Evolutionary conservation across 2,797 vertebrate species (phyloP), one percentile per base, ranked within the genome.

Genomic region (Xerus rutilus): DNA sequence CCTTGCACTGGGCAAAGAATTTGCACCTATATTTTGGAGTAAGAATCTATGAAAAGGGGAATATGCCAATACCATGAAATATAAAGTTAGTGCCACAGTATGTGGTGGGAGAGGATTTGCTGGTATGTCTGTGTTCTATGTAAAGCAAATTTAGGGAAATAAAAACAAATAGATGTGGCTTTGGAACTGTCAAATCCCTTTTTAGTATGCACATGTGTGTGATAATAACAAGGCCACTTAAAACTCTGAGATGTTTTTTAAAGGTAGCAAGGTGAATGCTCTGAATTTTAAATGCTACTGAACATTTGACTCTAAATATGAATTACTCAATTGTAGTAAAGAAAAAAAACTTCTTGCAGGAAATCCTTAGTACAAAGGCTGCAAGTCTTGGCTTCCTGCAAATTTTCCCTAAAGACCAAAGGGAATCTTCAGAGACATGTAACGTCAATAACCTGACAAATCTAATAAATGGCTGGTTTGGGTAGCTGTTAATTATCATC

Each of bases 231-330:
- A 97, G 96, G 96, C 89, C 92, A 96, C 97, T 96, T 92, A 90
- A 95, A 87, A 91, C 67, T 88, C 43, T 65, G 84, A 95, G 93
- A 90, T 95, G 43, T 78, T 86, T 89, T 90, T 92, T 89, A 92
- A 97, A 97, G 94, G 89, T 96, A 95, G 79, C 95, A 91, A 89
- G 91, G 96, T 96, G 89, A 96, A 93, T 84, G 78, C 88, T 94
- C 70, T 85, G 67, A 72, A 59, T 91, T 92, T 73, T 49, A 95
- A 86, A 89, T 87, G 86, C 82, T 91, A 32, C 23, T 82, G 70
- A 95, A 86, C 32, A 96, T 69, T 70, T 84, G 45, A 92, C 54
- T 96, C 76, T 81, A 57, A 82, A 52, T 70, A 86, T 76, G 70
- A 93, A 96, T 89, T 65, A 77, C 18, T 86, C 18, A 54, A 49